Conservation (phyloP, 2,888 invertebrate species). For the Synergus itoensis region DNA sequence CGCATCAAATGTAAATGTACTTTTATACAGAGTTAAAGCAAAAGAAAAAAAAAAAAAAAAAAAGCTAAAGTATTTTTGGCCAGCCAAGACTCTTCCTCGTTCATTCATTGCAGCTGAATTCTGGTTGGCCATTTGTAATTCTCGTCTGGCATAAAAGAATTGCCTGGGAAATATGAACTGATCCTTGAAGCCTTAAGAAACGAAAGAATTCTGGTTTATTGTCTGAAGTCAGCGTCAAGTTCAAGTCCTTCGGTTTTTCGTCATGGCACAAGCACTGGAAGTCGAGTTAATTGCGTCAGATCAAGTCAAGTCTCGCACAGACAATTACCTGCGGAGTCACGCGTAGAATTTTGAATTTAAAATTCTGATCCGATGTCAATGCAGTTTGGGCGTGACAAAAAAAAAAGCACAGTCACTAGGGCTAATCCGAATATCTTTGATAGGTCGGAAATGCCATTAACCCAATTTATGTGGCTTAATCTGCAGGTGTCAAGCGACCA, state of each 20-base stretch:
- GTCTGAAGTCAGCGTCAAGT: constrained; percentile 71
- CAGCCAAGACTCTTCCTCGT: constrained; percentile 69
- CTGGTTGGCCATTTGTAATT: constrained; percentile 68
- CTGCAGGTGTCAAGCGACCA: constrained; percentile 77
- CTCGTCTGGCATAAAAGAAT: constrained; percentile 65
- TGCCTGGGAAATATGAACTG: constrained; percentile 67
- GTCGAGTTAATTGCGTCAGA: constrained; percentile 74
- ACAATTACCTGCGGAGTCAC: constrained; percentile 75
- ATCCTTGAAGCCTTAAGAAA: constrained; percentile 63
- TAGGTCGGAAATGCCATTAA: constrained; percentile 77
- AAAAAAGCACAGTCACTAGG: constrained; percentile 74
- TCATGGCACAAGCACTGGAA: constrained; percentile 75
- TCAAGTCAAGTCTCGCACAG: constrained; percentile 71
- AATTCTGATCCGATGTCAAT: constrained; percentile 69
- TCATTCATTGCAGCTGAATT: constrained; percentile 71
- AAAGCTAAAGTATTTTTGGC: constrained; percentile 60
- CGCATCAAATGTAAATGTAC: constrained; percentile 64
- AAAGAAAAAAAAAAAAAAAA: constrained; percentile 46
- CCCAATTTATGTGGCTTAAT: constrained; percentile 78
- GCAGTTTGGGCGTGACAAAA: constrained; percentile 75
- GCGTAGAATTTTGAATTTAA: constrained; percentile 70
- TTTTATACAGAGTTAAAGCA: constrained; percentile 67
- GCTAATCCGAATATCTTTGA: constrained; percentile 72
- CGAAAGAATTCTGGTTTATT: constrained; percentile 66
- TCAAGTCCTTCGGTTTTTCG: constrained; percentile 72